Conservation (phyloP, 2,888 invertebrate species). For the Eupsilia transversa region DNA sequence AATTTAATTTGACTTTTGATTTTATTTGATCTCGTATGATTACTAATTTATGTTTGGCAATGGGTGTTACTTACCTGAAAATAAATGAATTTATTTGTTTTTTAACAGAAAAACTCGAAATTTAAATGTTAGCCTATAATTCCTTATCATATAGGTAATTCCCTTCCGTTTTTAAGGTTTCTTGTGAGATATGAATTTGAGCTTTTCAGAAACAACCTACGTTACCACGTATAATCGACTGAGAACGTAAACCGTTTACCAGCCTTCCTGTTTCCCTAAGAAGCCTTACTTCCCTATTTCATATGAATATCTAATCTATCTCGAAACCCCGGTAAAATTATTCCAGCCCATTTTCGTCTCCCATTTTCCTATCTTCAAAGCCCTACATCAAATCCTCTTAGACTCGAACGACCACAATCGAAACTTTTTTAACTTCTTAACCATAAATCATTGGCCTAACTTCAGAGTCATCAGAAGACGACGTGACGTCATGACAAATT, state of each 20-base stretch:
- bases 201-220: neutral
- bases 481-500: conserved; percentile 56
- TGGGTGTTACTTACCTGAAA: too few species aligned
- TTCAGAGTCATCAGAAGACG: conserved; percentile 50
- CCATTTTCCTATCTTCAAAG: conserved; percentile 37
- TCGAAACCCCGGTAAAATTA: neutral
- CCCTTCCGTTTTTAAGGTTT: too few species aligned
- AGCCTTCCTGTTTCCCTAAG: neutral
- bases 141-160: neutral
- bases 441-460: conserved; percentile 57
- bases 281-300: neutral
- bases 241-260: neutral
- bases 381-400: conserved; percentile 40
- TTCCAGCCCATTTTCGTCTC: conserved; percentile 23
- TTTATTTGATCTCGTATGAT: too few species aligned
- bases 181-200: neutral
- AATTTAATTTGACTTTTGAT: too few species aligned
- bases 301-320: conserved; percentile 3
- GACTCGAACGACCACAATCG: conserved; percentile 38
- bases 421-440: conserved; percentile 56
- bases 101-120: neutral
- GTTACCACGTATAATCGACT: neutral
- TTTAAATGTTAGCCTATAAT: too few species aligned
- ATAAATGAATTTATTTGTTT: too few species aligned
- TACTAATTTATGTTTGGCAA: too few species aligned